Conservation (phyloP, 2,888 invertebrate species). For the Folsomia candida region DNA sequence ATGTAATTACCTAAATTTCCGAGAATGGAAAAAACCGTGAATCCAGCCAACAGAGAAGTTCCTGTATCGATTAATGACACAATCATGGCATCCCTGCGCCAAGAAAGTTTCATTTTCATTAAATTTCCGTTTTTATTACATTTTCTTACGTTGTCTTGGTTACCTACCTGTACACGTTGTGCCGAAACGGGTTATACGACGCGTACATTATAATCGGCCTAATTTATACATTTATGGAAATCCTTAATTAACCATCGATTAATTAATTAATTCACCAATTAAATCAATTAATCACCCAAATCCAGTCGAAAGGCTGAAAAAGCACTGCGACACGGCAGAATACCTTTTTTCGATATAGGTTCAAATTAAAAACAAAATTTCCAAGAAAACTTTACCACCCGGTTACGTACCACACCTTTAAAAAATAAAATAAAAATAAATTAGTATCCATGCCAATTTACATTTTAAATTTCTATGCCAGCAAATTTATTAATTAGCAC, state of each 20-base stretch:
- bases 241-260: no score
- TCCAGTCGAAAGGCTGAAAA: conserved; percentile 73
- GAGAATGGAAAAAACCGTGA: conserved; percentile 65
- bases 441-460: no score
- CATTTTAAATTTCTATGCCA: no score
- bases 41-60: conserved; percentile 75
- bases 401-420: conserved; percentile 69
- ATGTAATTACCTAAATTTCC: conserved; percentile 71
- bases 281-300: no score
- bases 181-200: conserved; percentile 70
- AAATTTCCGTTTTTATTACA: background rate
- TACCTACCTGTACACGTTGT: conserved; percentile 69
- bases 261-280: no score
- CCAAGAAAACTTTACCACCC: no score
- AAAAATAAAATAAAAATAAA: no score
- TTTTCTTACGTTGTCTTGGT: conserved; percentile 60
- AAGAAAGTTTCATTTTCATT: conserved; percentile 53
- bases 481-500: no score
- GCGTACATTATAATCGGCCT: conserved; percentile 73
- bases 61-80: conserved; percentile 58
- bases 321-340: conserved; percentile 75
- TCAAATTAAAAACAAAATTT: no score
- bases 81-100: conserved; percentile 76
- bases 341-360: no score
- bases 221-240: no score